phyloP scores from a whole-genome alignment of 1,140 invertebrate species.

The Asbolus verrucosus region DNA sequence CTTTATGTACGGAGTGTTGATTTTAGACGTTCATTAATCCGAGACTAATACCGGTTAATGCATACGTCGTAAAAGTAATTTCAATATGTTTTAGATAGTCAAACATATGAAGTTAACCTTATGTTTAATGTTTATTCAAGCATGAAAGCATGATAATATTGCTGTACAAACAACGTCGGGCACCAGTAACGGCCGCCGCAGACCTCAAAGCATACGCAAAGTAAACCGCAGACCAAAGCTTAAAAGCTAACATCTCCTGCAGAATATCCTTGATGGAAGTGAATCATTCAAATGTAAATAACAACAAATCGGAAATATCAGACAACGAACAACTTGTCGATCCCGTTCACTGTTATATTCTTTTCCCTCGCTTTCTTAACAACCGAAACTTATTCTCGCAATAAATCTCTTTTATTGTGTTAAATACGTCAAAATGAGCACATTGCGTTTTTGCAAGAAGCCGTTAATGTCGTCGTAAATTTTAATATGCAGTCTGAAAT shows the following conservation, averaged over 20 bases:
- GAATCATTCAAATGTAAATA: conserved; percentile 5
- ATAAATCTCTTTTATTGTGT: conserved; percentile 30
- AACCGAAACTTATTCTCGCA: too few species aligned
- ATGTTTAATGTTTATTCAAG: conserved; percentile 43
- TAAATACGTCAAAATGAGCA: conserved; percentile 22
- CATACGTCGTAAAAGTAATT: neutral
- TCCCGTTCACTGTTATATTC: too few species aligned
- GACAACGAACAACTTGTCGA: too few species aligned
- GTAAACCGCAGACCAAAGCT: conserved; percentile 42
- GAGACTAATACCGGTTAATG: neutral
- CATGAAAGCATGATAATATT: conserved; percentile 44
- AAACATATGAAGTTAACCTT: conserved; percentile 31
- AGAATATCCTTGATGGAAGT: conserved; percentile 14
- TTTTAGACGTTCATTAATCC: conserved; percentile 2
- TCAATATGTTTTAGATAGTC: conserved; percentile 11
- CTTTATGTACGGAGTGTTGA: conserved; percentile 18
- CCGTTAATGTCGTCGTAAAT: conserved; percentile 32
- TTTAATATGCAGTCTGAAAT: conserved; percentile 14
- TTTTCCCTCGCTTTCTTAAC: too few species aligned
- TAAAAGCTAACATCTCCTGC: conserved; percentile 41
- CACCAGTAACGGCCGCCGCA: conserved; percentile 29
- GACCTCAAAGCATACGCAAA: conserved; percentile 41
- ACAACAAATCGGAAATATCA: conserved; percentile 1
- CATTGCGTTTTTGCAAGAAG: conserved; percentile 3
- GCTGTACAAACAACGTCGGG: conserved; percentile 31